Conservation (phyloP, 2,888 invertebrate species). For the Schizaphis graminum region DNA sequence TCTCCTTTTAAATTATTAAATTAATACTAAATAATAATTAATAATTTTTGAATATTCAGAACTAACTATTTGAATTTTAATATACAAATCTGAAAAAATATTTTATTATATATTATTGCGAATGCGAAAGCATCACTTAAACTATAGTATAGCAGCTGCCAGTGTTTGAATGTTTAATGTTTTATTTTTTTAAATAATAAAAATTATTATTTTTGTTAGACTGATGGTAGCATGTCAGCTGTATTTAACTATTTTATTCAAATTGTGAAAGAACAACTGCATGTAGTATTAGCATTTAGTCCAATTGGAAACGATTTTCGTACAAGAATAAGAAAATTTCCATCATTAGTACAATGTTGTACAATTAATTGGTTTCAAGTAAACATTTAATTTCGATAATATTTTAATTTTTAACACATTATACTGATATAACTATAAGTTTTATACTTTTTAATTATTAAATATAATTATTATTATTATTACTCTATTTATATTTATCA, state of each 20-base stretch:
- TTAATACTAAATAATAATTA: not conserved
- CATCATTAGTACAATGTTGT: constrained; percentile 93
- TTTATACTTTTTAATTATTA: not conserved
- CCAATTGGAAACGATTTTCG: constrained; percentile 89
- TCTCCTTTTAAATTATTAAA: not conserved
- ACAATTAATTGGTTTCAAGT: constrained; percentile 96
- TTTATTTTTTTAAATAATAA: not conserved
- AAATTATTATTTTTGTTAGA: constrained; percentile 71
- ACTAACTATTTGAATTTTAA: not conserved
- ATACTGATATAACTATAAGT: too few species aligned
- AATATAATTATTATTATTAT: not conserved
- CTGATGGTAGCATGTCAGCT: constrained; percentile 92
- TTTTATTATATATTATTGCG: not conserved
- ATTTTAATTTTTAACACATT: not conserved
- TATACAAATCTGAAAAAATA: not conserved
- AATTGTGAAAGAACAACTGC: constrained; percentile 90
- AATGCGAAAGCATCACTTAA: not conserved
- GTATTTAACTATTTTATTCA: constrained; percentile 90
- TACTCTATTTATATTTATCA: not conserved
- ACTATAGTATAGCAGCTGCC: not conserved
- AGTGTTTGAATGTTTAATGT: not conserved
- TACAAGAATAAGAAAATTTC: constrained; percentile 88
- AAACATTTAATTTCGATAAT: constrained; percentile 56
- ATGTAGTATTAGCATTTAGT: constrained; percentile 90
- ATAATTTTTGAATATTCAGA: not conserved